A percentile compares a stretch with the other conserved stretches of the same genome.
These are phyloP conservation scores for Eonycteris spelaea DNA, from an alignment of 2,113 vertebrate species.

Conservation along the genomic window DNA sequence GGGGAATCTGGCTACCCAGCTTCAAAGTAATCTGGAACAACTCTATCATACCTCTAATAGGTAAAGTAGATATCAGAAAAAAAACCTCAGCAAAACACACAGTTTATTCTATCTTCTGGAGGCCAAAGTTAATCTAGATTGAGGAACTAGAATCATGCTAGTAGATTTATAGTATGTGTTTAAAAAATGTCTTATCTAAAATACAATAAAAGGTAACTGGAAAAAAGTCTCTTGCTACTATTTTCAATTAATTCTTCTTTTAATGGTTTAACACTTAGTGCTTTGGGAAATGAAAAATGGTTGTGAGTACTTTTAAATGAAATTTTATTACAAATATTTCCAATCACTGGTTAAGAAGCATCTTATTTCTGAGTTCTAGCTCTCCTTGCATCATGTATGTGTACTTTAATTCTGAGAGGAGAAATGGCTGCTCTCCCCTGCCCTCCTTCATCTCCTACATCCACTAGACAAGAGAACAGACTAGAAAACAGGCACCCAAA, in stretches of 20 bases:
- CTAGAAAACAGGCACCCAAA: neutral
- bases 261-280: neutral
- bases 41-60: neutral
- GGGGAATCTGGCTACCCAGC: neutral
- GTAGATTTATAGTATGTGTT: neutral
- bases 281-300: slow-evolving; percentile 3
- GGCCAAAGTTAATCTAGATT: neutral
- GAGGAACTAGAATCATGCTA: neutral
- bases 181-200: neutral
- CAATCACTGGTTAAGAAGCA: neutral
- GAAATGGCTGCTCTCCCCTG: neutral
- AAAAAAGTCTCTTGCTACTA: neutral
- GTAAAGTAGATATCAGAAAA: neutral
- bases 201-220: slow-evolving; percentile 21
- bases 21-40: neutral
- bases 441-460: neutral
- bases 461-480: neutral
- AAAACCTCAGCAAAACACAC: neutral
- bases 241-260: slow-evolving; percentile 10
- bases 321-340: neutral
- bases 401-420: neutral
- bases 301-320: neutral
- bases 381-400: neutral
- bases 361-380: neutral
- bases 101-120: neutral